These are phyloP conservation scores for Sebastes schlegelii DNA, from an alignment of 2,113 vertebrate genomes.

Conservation along the genomic window DNA sequence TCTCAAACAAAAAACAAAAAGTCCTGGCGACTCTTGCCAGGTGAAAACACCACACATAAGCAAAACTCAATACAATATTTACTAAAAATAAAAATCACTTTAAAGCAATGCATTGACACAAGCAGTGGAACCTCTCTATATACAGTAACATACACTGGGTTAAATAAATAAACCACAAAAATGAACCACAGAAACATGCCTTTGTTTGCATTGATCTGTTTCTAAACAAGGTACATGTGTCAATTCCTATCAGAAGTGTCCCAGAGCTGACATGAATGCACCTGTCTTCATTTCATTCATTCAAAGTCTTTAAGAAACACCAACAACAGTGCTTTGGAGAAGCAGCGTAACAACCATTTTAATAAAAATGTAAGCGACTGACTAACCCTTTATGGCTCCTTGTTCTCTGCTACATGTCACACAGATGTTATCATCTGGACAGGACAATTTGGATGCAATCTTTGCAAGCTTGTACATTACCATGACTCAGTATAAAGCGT, in stretches of 20 bases:
- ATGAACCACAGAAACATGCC: constrained; percentile 25
- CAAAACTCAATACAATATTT: constrained; percentile 29
- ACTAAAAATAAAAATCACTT: constrained; percentile 12
- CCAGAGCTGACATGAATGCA: background rate
- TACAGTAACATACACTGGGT: constrained; percentile 19
- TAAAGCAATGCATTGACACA: constrained; percentile 30
- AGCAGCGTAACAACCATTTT: background rate
- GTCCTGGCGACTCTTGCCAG: constrained; percentile 2
- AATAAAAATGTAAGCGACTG: background rate
- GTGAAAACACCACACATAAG: constrained; percentile 9
- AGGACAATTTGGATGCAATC: constrained; percentile 16
- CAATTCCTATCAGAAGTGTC: background rate
- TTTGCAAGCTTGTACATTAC: background rate
- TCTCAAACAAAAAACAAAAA: constrained; percentile 41
- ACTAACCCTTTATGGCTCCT: background rate
- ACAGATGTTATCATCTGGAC: background rate
- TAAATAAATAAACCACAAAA: constrained; percentile 53
- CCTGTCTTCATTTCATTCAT: background rate
- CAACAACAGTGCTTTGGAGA: constrained; percentile 4
- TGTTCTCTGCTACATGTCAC: background rate
- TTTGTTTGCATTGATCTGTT: constrained; percentile 13
- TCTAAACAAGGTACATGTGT: constrained; percentile 22
- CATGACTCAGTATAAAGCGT: background rate
- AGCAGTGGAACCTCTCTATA: constrained; percentile 3
- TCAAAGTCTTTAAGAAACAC: background rate